These are phyloP conservation scores for Branchinecta lindahli DNA, from an alignment of 1,140 invertebrate genomes.

Conservation along the genomic window DNA sequence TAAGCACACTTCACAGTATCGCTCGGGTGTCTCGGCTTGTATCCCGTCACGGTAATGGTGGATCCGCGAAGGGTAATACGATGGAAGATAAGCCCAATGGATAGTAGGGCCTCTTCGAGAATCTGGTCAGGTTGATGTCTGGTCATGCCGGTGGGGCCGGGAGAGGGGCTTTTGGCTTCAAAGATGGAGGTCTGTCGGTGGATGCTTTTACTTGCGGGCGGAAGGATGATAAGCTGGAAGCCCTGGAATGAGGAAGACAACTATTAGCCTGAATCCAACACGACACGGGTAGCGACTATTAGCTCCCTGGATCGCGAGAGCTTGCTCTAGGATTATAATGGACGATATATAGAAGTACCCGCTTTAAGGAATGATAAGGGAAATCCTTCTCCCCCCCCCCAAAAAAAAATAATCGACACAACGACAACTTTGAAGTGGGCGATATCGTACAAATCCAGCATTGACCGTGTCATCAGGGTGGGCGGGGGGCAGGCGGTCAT, in stretches of 20 bases:
- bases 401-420: no score
- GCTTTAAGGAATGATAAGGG: no score
- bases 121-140: neutral
- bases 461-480: no score
- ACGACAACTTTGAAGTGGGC: no score
- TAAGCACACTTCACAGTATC: neutral
- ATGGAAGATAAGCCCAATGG: constrained; percentile 90
- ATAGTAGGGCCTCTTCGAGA: constrained; percentile 60
- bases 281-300: no score
- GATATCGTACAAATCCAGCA: no score
- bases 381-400: no score
- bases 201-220: constrained; percentile 18
- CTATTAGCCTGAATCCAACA: no score
- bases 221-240: constrained; percentile 60
- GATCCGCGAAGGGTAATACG: constrained; percentile 64
- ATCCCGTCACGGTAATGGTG: constrained; percentile 78
- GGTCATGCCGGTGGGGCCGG: neutral
- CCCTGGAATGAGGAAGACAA: constrained; percentile 39
- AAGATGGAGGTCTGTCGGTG: neutral
- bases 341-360: no score
- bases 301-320: no score
- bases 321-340: no score
- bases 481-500: no score
- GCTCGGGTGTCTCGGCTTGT: constrained; percentile 59
- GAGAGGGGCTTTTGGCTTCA: constrained; percentile 11